Evolutionary conservation across 1,140 invertebrate species (phyloP), one percentile per base, ranked within the genome.

Genomic region (Drosophila subobscura): DNA sequence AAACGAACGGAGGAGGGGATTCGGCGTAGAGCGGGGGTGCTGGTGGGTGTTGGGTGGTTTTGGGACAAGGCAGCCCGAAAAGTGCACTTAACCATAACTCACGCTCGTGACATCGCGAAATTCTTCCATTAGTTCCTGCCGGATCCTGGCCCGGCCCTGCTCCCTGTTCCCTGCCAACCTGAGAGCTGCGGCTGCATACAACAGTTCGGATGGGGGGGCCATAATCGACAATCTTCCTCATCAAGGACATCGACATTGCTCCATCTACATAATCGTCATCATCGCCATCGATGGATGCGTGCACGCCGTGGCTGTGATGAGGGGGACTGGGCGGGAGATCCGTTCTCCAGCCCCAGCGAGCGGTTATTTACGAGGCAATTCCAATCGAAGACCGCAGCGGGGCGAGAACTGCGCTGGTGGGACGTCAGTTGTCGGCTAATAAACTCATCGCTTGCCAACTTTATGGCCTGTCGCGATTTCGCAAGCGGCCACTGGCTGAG

Each of bases 71-170:
- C 29, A 66, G 57, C 46, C 49, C 67, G 80, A 80, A 79, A 89
- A 88, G 84, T 88, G 83, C 83, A 88, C 83, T 88, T 89, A 88
- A 78, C 64, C 81, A 81, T 86, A 88, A 86, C 81, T 88, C 63
- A 57, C 8, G 74, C 68, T 88, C 83, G 83, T 89, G 78, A 88
- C 84, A 88, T 60, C 71, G 56, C 67, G 63, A 68, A 44, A 64
- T 56, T 79, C 54, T 73, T 83, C 75, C 83, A 88, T 88, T 86
- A 88, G 84, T 83, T 86, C 75, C 40, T 40, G 22, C 16, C 20
- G 5, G 16, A 42, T 53, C 33, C 37, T 7, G 54, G n/a, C 22
- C 22, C 23, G 6, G 51, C 27, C 10, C 33, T n/a, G 27, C 16
- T n/a, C n/a, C 16, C 16, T 20, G 53, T 47, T 40, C 45, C 46